A percentile compares a stretch with the other conserved stretches of the same genome.
phyloP scores from a whole-genome alignment of 2,113 vertebrate species.

The Tachuris rubrigastra region DNA sequence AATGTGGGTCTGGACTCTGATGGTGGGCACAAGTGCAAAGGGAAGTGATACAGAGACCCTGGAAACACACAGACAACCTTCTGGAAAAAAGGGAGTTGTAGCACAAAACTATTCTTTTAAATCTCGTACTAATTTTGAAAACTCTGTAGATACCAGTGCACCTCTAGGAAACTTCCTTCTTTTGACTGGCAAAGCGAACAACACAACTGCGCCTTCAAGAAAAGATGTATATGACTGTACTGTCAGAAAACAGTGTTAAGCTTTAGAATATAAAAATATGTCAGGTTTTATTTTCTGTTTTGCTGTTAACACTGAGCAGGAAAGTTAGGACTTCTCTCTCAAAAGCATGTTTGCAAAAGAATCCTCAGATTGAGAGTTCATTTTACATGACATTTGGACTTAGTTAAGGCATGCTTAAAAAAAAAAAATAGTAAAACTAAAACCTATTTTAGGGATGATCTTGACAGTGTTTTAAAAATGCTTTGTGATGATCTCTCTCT shows the following conservation, averaged over 20 bases:
- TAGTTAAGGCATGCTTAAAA: not conserved
- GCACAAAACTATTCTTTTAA: not conserved
- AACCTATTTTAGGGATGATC: not conserved
- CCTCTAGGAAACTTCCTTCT: not conserved
- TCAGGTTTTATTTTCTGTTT: not conserved
- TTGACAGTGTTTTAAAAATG: not conserved
- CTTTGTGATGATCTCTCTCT: not conserved
- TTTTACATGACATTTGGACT: not conserved
- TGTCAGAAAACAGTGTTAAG: not conserved
- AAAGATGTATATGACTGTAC: not conserved
- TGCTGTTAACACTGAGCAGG: not conserved
- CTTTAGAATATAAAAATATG: not conserved
- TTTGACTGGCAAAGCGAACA: not conserved
- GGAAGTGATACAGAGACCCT: not conserved
- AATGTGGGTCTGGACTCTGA: accelerated
- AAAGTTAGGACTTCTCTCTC: not conserved
- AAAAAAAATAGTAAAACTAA: not conserved
- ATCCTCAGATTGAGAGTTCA: not conserved
- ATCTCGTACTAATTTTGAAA: not conserved
- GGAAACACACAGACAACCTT: not conserved
- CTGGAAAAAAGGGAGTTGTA: not conserved
- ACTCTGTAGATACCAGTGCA: not conserved
- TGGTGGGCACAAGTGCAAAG: not conserved
- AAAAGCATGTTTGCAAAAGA: not conserved
- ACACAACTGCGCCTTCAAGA: not conserved